Base-by-base conservation (phyloP, 2,888 invertebrate species). In the Tridacna gigas region DNA sequence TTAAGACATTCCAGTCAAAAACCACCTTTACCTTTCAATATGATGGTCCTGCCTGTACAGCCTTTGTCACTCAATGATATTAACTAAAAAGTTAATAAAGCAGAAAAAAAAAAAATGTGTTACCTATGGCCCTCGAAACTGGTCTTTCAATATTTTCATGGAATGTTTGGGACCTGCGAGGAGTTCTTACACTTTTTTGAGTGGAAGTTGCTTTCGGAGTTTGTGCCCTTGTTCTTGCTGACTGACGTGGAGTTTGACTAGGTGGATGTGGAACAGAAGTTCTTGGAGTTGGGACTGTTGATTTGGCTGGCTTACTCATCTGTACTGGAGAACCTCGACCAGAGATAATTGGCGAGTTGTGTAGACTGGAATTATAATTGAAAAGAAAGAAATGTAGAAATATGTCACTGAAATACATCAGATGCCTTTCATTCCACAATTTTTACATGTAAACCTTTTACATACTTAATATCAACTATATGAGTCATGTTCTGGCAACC, bases 121-220 rank as follows among this genome's bases (percentile, higher is more conserved):
- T 86, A 92, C 92, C 90, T 75, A 92, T 89, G 48, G 91, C 91
- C 77, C 91, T 88, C 11, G 92, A 92, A n/a, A 80, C 77, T 87
- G 86, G 76, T 89, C 92, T 77, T 71, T 83, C 77, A 13, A 75
- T 25, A 56, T 80, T 76, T 45, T 76, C 88, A 76, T 86, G 88
- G 47, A 80, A 86, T n/a, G 85, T 84, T 48, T 88, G 82, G 5
- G 88, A 83, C 56, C 86, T 80, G 74, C 86, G 77, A 1, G 88
- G 84, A 0, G 85, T 85, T 7, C 60, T 26, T 13, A 71, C 74
- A 45, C 76, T 80, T 25, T 63, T 61, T 56, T 80, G 75, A 0
- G 87, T 84, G 37, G 74, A 67, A 13, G 76, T 63, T 26, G 71
- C 67, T 45, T 28, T 67, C 22, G 86, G 85, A 56, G 85, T 88